Evolutionary conservation across 2,113 vertebrate species (phyloP).

Genomic region (Podarcis muralis): DNA sequence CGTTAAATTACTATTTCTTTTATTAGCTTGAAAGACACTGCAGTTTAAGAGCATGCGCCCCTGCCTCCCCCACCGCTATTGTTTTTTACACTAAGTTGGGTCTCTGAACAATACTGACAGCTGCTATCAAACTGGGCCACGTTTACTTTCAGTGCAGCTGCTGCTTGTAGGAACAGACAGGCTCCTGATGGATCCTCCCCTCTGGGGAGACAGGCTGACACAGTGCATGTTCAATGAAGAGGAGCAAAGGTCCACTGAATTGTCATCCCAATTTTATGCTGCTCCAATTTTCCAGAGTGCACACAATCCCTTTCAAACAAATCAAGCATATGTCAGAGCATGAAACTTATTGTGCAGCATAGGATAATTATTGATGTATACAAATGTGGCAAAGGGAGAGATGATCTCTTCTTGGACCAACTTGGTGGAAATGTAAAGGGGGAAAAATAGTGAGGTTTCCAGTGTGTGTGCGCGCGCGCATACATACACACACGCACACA

Average conservation of each 20-base stretch:
- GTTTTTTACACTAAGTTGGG: constrained; percentile 78
- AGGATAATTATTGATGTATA: constrained; percentile 81
- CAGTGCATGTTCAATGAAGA: constrained; percentile 72
- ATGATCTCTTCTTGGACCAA: constrained; percentile 25
- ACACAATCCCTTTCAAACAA: constrained; percentile 83
- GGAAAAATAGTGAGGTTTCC: background rate
- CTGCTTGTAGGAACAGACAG: constrained; percentile 76
- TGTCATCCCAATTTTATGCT: constrained; percentile 83
- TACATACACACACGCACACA: background rate
- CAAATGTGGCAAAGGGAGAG: constrained; percentile 59
- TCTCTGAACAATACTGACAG: constrained; percentile 93
- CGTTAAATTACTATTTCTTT: constrained; percentile 80
- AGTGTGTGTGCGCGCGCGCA: background rate
- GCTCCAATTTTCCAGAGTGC: constrained; percentile 82
- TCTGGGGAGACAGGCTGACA: constrained; percentile 80
- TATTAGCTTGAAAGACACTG: constrained; percentile 77
- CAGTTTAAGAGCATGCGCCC: constrained; percentile 68
- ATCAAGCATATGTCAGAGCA: constrained; percentile 85
- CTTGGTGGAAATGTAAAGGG: constrained; percentile 41
- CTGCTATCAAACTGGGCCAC: constrained; percentile 86
- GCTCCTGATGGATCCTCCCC: constrained; percentile 71
- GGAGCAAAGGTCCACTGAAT: constrained; percentile 79
- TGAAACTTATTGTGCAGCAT: constrained; percentile 82
- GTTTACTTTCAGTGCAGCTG: constrained; percentile 78
- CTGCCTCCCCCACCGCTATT: constrained; percentile 61